Base-by-base conservation (phyloP, 2,113 vertebrate species). In the Mellivora capensis region DNA sequence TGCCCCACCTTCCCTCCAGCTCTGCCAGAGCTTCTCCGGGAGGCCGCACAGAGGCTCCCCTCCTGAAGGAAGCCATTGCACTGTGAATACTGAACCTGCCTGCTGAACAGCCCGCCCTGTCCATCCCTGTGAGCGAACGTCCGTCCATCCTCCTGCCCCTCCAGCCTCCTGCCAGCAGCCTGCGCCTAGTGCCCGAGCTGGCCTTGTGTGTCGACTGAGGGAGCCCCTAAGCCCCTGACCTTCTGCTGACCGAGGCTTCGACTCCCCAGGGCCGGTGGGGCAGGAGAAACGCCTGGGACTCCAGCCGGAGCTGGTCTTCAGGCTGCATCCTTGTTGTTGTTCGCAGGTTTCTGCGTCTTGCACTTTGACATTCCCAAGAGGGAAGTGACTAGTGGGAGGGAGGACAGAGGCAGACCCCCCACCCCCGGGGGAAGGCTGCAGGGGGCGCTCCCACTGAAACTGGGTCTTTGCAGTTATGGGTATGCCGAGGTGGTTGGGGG, bases 41-140 rank as follows among this genome's bases (percentile, higher is more conserved):
- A 47, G 23, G 91, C 88, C 3, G 6, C 27, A 18, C 85, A 83
- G 93, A 93, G 96, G 87, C 86, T 64, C 57, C 84, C 62, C 39
- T 69, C 90, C 54, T 71, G 88, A 98, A 98, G 97, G 95, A 98
- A 98, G 94, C 97, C 98, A 89, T 98, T 98, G 98, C 99, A 99
- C 99, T 99, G 98, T 99, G 98, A 98, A 99, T 98, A 98, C 96
- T 97, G 97, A 98, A 94, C 86, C 95, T 97, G 97, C 96, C 95
- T 96, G 96, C 96, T 93, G 95, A 96, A 89, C 84, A 61, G 92
- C 94, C 94, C 91, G 87, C 94, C 94, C 94, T 15, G 17, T 95
- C 96, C 83, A 23, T 37, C 87, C 91, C 59, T 6, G 34, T 57
- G 76, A 10, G 34, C 0, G 13, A 20, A 49, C 80, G 10, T n/a